phyloP scores from a whole-genome alignment of 1,140 invertebrate species.

The Plectrocnemia conspersa region DNA sequence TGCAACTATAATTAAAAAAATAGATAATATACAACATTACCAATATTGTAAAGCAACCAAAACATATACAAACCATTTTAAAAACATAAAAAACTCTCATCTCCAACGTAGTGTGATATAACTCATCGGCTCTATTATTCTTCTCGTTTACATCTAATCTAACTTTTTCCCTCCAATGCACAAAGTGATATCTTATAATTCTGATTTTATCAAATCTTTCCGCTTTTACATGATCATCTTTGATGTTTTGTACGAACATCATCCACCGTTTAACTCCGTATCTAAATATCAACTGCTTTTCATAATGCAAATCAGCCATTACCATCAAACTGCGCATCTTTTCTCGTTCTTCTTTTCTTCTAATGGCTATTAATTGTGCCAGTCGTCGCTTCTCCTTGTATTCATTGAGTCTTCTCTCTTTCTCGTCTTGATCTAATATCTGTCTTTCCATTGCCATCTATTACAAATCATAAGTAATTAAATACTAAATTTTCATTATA shows the following conservation, averaged over 20 bases:
- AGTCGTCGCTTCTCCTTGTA: conserved; percentile 55
- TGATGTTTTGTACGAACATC: conserved; percentile 47
- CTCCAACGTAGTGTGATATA: conserved; percentile 46
- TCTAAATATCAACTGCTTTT: conserved; percentile 48
- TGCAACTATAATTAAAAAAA: conserved; percentile 38
- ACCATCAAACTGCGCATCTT: conserved; percentile 49
- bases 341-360: conserved; percentile 51
- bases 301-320: conserved; percentile 56
- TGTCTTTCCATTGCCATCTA: conserved; percentile 46
- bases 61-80: conserved; percentile 40
- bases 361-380: conserved; percentile 57
- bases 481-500: background rate
- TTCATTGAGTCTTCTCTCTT: conserved; percentile 52
- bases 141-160: conserved; percentile 46
- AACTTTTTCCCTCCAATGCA: conserved; percentile 50
- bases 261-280: conserved; percentile 52
- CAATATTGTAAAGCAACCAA: conserved; percentile 17
- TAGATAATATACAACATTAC: conserved; percentile 20
- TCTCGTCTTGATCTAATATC: conserved; percentile 59
- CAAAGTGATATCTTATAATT: conserved; percentile 48
- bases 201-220: conserved; percentile 46
- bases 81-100: conserved; percentile 41
- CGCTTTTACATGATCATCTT: conserved; percentile 49
- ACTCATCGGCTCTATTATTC: conserved; percentile 48
- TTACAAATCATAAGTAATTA: conserved; percentile 10